Conservation (phyloP, 2,113 vertebrate genomes). For the Anolis carolinensis region DNA sequence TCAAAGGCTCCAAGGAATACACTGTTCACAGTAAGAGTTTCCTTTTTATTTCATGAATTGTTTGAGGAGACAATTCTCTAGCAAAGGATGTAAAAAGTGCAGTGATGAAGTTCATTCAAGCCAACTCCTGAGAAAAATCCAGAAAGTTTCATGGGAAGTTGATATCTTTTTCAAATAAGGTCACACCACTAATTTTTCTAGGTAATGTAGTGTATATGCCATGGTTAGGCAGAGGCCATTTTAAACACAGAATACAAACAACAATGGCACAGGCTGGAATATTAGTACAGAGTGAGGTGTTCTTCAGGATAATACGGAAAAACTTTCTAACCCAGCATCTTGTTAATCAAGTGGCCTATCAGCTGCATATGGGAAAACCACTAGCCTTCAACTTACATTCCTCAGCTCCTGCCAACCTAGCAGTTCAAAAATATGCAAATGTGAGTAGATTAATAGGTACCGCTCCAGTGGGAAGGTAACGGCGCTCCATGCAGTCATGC, state of each 20-base stretch:
- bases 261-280: neutral
- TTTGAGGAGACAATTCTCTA: conserved; percentile 10
- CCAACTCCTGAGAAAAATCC: neutral
- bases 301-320: neutral
- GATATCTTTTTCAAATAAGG: neutral
- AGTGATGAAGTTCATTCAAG: conserved; percentile 5
- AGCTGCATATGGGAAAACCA: too few relatives aligned
- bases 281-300: neutral
- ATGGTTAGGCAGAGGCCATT: neutral
- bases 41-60: conserved; percentile 6
- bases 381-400: too few relatives aligned
- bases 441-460: too few relatives aligned
- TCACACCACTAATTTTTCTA: neutral
- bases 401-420: too few relatives aligned
- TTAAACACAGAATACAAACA: neutral
- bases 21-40: conserved; percentile 21
- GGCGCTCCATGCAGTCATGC: too few relatives aligned
- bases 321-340: too few relatives aligned
- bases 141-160: neutral
- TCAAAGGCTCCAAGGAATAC: conserved; percentile 8
- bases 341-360: too few relatives aligned
- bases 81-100: neutral
- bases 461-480: too few relatives aligned
- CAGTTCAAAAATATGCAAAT: too few relatives aligned
- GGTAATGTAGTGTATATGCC: neutral